Base-by-base conservation (phyloP, 2,888 invertebrate genomes). In the Meganola albula region DNA sequence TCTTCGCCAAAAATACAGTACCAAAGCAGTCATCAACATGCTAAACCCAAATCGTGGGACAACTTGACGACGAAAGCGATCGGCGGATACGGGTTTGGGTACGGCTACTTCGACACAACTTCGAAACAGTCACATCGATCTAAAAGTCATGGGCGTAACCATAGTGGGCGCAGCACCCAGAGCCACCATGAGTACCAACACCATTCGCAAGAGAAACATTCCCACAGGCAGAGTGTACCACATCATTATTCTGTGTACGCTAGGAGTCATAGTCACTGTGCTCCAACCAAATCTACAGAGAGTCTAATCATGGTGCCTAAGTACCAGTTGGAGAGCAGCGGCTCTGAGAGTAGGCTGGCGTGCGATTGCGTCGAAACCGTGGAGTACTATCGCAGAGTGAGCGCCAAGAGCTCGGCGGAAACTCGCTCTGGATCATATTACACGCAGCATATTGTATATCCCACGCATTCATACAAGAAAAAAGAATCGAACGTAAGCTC, bases 21-120 rank as follows among this genome's bases (percentile, higher is more conserved):
- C 30, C 86, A 86, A 46, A 82, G 71, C 38, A 65, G 79, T 12
- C 76, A 85, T 38, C 82, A 78, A 45, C 75, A 85, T 31, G 74
- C 66, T 1, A 96, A 95, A 61, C 95, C 95, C 0, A 95, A 95
- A 67, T 95, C 95, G 0, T 95, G 95, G 95, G 95, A 95, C 64
- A 95, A 95, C 73, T 78, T 96, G 32, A 92, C 95, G 0, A 94
- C 94, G 1, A 95, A 94, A 76, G 92, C 93, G 0, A 92, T 93
- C 48, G 94, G 94, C 1, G 95, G 94, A 0, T 95, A 95, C 48
- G 94, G 94, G 2, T 95, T 94, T 55, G 95, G 95, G 1, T 95
- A 94, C 58, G 95, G 94, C 4, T 95, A 94, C 57, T 75, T 93
- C 32, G 94, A 94, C 54, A 91, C 92, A 1, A 79, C 63, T 25